phyloP scores from a whole-genome alignment of 2,113 vertebrate genomes.

The Paratilapia polleni region DNA sequence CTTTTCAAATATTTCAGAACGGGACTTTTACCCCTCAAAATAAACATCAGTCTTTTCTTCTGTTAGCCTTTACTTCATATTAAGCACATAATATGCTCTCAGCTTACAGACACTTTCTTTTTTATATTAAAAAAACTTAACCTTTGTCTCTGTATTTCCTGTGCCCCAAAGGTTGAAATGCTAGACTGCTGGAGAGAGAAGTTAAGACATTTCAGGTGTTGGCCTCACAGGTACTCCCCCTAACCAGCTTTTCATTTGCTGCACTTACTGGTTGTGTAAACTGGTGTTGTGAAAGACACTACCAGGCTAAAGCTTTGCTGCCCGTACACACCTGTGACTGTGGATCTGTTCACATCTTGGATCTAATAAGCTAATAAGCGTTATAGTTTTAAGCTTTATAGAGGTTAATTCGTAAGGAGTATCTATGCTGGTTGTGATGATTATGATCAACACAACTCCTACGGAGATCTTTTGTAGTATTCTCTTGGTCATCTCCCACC shows the following conservation, averaged over 20 bases:
- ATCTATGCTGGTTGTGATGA: slow-evolving; percentile 3
- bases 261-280: slow-evolving; percentile 15
- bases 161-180: neutral
- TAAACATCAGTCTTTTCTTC: neutral
- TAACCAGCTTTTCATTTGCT: slow-evolving; percentile 10
- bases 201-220: neutral
- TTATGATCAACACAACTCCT: neutral
- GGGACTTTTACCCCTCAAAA: slow-evolving; percentile 24
- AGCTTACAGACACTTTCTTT: neutral
- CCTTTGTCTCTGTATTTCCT: neutral
- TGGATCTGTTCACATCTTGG: neutral
- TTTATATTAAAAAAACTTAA: neutral
- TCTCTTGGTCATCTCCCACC: slow-evolving; percentile 19
- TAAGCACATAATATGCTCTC: slow-evolving; percentile 11
- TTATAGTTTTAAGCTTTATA: neutral
- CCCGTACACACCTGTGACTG: neutral
- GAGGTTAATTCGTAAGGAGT: neutral
- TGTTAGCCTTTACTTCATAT: slow-evolving; percentile 20
- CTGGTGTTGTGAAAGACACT: neutral
- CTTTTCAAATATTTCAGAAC: neutral
- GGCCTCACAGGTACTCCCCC: neutral
- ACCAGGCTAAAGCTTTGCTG: neutral
- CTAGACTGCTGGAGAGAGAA: neutral
- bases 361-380: neutral
- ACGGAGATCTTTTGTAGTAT: slow-evolving; percentile 24